These are phyloP conservation scores for Crambe crambe DNA, from an alignment of 37 sponge, comb jelly and placozoan genomes.

Conservation along the genomic window DNA sequence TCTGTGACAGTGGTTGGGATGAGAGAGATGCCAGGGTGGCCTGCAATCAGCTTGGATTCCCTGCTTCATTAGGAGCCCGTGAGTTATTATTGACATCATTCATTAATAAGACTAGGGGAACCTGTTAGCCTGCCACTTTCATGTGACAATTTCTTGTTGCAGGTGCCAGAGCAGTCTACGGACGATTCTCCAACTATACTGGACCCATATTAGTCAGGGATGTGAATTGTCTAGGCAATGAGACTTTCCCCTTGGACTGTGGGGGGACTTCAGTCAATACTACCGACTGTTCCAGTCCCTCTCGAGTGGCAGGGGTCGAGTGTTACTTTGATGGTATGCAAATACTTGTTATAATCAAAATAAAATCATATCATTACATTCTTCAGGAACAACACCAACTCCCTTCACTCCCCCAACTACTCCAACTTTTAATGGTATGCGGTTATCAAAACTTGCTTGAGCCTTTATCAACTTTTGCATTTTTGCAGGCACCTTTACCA, in stretches of 20 bases:
- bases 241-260: neutral
- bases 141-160: no score
- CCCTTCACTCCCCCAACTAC: neutral
- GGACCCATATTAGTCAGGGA: neutral
- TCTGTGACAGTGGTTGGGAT: slow-evolving; percentile 37
- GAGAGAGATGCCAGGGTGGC: slow-evolving; percentile 11
- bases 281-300: neutral
- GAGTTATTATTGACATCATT: neutral
- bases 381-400: neutral
- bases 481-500: no score
- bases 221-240: neutral
- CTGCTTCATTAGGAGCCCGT: neutral
- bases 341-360: no score
- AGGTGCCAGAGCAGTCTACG: neutral
- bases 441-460: no score
- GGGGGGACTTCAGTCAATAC: neutral
- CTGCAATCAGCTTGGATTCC: neutral
- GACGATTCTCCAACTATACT: neutral
- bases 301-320: neutral
- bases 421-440: no score
- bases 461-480: no score
- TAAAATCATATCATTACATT: no score
- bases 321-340: neutral
- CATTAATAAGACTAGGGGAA: no score
- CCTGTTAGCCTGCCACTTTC: no score